A percentile compares a stretch with the other conserved stretches of the same genome.
Conservation (phyloP, 1,140 invertebrate genomes). For the Drosophila baimaii region DNA sequence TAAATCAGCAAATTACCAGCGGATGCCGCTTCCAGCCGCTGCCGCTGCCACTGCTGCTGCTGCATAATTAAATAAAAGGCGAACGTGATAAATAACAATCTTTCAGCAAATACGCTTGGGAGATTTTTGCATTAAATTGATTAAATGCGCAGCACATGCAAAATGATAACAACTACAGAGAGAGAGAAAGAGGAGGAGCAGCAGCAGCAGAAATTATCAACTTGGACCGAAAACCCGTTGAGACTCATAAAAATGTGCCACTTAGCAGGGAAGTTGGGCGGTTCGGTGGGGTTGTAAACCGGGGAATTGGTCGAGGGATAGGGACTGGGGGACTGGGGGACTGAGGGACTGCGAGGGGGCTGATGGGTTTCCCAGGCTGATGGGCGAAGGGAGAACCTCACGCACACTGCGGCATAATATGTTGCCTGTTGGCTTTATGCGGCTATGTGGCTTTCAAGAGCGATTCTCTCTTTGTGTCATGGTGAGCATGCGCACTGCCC, state of each 20-base stretch:
- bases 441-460: constrained; percentile 55
- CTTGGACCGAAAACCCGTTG: constrained; percentile 74
- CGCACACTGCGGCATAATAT: constrained; percentile 60
- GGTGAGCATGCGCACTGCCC: constrained; percentile 72
- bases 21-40: constrained; percentile 8
- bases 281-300: constrained; percentile 14
- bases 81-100: constrained; percentile 81
- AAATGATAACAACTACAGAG: constrained; percentile 57
- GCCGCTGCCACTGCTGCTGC: constrained; percentile 10
- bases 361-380: background rate
- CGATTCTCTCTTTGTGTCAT: constrained; percentile 59
- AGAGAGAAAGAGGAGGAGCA: constrained; percentile 41
- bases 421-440: constrained; percentile 56
- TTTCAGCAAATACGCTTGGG: constrained; percentile 76
- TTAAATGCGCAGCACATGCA: constrained; percentile 76
- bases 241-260: constrained; percentile 83
- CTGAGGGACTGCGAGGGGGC: too few relatives aligned
- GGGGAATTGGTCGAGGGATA: constrained; percentile 32
- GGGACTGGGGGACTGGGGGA: background rate
- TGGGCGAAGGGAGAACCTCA: constrained; percentile 2
- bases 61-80: constrained; percentile 81
- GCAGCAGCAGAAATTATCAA: constrained; percentile 71
- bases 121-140: constrained; percentile 82
- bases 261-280: constrained; percentile 66
- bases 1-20: constrained; percentile 76